Evolutionary conservation across 2,797 vertebrate species (phyloP).

Genomic region (Schizothorax lantsangensis): DNA sequence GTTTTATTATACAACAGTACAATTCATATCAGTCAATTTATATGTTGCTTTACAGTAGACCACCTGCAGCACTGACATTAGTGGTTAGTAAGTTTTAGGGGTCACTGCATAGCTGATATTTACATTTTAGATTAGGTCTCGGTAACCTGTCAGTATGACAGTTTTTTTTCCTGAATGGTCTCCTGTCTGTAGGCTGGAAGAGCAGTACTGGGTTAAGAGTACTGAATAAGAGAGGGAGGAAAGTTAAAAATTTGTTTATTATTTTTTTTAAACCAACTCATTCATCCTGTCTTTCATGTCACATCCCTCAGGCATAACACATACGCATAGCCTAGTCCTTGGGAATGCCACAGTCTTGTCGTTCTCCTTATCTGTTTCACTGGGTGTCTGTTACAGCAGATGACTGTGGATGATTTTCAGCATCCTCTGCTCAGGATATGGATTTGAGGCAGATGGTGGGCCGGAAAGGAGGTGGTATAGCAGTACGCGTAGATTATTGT

Average conservation of each 20-base stretch:
- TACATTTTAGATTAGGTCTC: background rate
- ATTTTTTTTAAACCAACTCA: background rate
- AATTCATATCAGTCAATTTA: too few species aligned
- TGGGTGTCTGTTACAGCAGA: constrained; percentile 16
- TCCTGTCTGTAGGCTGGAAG: background rate
- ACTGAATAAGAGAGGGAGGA: background rate
- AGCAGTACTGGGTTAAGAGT: background rate
- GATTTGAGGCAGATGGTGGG: constrained; percentile 30
- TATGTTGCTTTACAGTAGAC: too few species aligned
- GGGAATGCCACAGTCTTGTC: background rate
- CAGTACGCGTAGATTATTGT: constrained; percentile 28
- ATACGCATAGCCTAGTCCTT: background rate
- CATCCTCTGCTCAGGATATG: constrained; percentile 18
- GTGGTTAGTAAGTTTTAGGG: too few species aligned
- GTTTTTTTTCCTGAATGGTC: background rate
- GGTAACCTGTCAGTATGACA: too few species aligned
- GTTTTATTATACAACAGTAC: too few species aligned
- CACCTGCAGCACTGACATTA: too few species aligned
- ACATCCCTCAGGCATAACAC: background rate
- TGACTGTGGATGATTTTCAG: background rate
- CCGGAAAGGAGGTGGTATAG: constrained; percentile 23
- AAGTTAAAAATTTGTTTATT: too few species aligned
- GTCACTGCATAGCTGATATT: too few species aligned
- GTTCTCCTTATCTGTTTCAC: background rate
- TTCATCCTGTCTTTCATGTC: constrained; percentile 2